Conservation (phyloP, 92 coral and sea anemone genomes). For the Paramuricea clavata region DNA sequence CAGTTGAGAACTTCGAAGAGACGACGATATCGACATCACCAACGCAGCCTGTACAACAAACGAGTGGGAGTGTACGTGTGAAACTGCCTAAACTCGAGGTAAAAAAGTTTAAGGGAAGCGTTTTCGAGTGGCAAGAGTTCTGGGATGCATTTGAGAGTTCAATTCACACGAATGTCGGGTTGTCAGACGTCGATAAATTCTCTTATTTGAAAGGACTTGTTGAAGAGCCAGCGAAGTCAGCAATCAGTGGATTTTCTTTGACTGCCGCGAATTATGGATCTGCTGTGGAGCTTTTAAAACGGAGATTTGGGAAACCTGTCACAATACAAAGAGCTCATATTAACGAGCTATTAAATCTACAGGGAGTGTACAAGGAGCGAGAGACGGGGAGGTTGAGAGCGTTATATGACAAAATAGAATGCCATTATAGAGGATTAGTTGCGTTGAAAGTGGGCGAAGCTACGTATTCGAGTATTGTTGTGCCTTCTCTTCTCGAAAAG, state of each 20-base stretch:
- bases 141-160: conserved; percentile 70
- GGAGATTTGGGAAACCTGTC: neutral
- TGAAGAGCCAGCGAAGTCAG: conserved; percentile 31
- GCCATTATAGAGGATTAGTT: too few relatives aligned
- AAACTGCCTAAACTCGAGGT: conserved; percentile 9
- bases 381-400: neutral
- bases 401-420: too few relatives aligned
- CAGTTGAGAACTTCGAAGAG: neutral
- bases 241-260: conserved; percentile 7
- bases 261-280: neutral
- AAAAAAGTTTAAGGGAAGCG: neutral
- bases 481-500: neutral
- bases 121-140: conserved; percentile 61
- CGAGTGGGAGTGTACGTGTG: neutral
- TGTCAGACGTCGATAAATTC: conserved; percentile 62
- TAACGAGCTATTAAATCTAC: neutral
- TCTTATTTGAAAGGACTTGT: conserved; percentile 42
- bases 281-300: conserved; percentile 2
- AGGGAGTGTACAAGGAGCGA: neutral
- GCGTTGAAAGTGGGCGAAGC: neutral
- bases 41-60: too few relatives aligned
- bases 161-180: conserved; percentile 52
- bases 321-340: conserved; percentile 8
- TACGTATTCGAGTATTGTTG: neutral
- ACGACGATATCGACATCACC: neutral